phyloP scores from a whole-genome alignment of 1,140 invertebrate genomes.

The Prorops nasuta region DNA sequence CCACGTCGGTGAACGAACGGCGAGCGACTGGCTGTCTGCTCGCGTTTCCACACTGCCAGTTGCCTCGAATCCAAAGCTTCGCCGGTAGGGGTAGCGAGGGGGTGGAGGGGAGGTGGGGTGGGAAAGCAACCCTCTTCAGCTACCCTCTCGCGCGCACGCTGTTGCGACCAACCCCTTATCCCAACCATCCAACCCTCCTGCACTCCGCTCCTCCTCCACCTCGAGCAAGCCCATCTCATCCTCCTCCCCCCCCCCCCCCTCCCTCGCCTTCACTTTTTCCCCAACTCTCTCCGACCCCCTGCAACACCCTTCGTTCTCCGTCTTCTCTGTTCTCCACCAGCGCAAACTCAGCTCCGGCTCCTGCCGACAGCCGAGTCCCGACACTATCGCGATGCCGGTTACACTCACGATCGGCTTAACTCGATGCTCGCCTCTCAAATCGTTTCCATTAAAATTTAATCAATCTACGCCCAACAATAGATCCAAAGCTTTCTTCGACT shows the following conservation, averaged over 20 bases:
- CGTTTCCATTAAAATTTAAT: too few relatives aligned
- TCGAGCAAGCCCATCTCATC: background rate
- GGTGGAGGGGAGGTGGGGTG: constrained; percentile 12
- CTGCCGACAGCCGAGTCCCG: too few relatives aligned
- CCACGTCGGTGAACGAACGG: constrained; percentile 52
- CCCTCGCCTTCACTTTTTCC: background rate
- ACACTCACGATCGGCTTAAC: too few relatives aligned
- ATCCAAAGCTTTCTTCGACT: too few relatives aligned
- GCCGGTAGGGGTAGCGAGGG: constrained; percentile 29
- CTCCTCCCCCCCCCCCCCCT: constrained; percentile 2
- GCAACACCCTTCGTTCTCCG: background rate
- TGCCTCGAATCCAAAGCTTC: constrained; percentile 38
- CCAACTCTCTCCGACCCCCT: background rate
- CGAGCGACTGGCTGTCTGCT: constrained; percentile 52
- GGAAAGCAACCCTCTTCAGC: constrained; percentile 10
- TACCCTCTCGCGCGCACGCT: constrained; percentile 10
- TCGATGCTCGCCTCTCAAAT: too few relatives aligned
- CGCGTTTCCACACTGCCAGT: constrained; percentile 42
- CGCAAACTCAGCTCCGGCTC: too few relatives aligned
- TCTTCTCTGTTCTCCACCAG: background rate
- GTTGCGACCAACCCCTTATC: constrained; percentile 22
- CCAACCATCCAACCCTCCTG: too few relatives aligned
- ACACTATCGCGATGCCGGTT: too few relatives aligned
- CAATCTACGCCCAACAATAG: too few relatives aligned
- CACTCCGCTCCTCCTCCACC: background rate